Evolutionary conservation across 2,888 invertebrate genomes (phyloP).

Genomic region (Acronicta aceris): DNA sequence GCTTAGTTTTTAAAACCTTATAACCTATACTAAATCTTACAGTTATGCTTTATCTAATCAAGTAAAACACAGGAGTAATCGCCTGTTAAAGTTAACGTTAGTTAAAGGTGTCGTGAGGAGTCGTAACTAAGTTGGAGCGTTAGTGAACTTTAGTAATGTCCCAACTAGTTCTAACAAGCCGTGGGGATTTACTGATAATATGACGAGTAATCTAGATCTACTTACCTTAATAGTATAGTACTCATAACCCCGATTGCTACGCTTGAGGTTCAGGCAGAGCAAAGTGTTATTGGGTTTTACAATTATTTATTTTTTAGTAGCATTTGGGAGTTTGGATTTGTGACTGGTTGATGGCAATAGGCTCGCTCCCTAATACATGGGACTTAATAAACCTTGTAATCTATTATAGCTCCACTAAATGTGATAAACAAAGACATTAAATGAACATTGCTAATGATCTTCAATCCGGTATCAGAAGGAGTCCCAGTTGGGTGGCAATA

Average conservation of each 20-base stretch:
- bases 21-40: not conserved
- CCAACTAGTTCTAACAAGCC: conserved; percentile 31
- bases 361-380: too few species aligned
- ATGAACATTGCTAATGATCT: conserved; percentile 34
- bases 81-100: conserved; percentile 30
- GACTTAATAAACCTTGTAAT: too few species aligned
- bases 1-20: too few species aligned
- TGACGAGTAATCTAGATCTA: conserved; percentile 3
- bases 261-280: too few species aligned
- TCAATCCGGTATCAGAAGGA: conserved; percentile 45
- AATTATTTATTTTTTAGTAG: too few species aligned
- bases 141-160: conserved; percentile 51
- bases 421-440: conserved; percentile 16
- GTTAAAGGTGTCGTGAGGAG: conserved; percentile 50
- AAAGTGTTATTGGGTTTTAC: too few species aligned
- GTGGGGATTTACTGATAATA: conserved; percentile 28
- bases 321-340: too few species aligned
- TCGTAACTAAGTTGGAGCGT: conserved; percentile 43
- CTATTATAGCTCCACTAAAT: too few species aligned
- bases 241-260: too few species aligned
- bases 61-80: conserved; percentile 24
- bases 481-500: conserved; percentile 44
- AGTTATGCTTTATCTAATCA: conserved; percentile 11
- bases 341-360: too few species aligned
- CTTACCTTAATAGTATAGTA: not conserved